Evolutionary conservation across 2,888 invertebrate species (phyloP), one percentile per base, ranked within the genome.

Genomic region (Rhagophthalmus giganteus): DNA sequence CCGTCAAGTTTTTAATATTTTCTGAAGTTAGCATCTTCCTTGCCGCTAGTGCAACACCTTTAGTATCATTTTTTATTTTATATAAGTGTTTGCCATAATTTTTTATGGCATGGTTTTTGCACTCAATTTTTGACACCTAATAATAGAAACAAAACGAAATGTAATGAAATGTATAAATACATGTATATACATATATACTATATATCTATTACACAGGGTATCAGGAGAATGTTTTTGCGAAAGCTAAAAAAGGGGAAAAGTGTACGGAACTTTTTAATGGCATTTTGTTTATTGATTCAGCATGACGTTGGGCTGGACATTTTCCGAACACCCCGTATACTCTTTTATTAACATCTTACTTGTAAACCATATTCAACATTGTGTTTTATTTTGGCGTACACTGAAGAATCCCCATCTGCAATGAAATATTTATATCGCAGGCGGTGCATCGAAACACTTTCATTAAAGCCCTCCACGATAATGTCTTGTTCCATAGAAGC

Each of bases 101-200:
- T 15, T 39, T 39, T 20, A 39, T 9, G 10, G 27, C 30, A 16
- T 39, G 39, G 11, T 39, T 39, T 5, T 28, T 39, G 10, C 39
- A 39, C 20, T 39, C 39, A 2, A 30, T 40, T 30, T 40, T 40
- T 9, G 9, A 12, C 12, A 37, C 16, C 37, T 20, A 10, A 10
- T 11, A 30, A 7, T 12, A 27, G 7, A 27, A 4, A 27, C 10
- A 27, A 4, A 27, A 3, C n/a, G 2, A 7, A 27, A 27, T 2
- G n/a, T n/a, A n/a, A n/a, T n/a, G n/a, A n/a, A n/a, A n/a, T n/a
- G n/a, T n/a, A n/a, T n/a, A n/a, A n/a, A n/a, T n/a, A n/a, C n/a
- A n/a, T n/a, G n/a, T n/a, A n/a, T n/a, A n/a, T n/a, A n/a, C n/a
- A n/a, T n/a, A n/a, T n/a, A n/a, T n/a, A n/a, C n/a, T n/a, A n/a